Evolutionary conservation across 2,888 invertebrate genomes (phyloP).

Genomic region (Carabus problematicus): DNA sequence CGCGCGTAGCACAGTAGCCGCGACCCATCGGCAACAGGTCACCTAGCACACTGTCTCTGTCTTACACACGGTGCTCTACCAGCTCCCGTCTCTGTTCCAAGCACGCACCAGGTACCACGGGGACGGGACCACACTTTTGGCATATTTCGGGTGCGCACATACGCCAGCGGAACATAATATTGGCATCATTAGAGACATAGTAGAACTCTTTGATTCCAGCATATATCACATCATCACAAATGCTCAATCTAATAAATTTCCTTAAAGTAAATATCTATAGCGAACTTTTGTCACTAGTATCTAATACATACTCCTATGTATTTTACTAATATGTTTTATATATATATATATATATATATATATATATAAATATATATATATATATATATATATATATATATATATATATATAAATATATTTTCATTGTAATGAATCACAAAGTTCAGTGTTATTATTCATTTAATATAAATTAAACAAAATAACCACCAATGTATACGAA

Average conservation of each 20-base stretch:
- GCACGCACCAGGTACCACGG: constrained; percentile 9
- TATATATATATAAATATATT: constrained; percentile 4
- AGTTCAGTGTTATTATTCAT: too few relatives aligned
- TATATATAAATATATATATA: constrained; percentile 5
- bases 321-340: not conserved
- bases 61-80: not conserved
- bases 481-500: too few relatives aligned
- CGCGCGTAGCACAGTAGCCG: constrained; percentile 62
- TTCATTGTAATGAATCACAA: not conserved
- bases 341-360: constrained; percentile 1
- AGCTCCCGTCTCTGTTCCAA: constrained; percentile 8
- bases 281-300: too few relatives aligned
- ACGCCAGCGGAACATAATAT: constrained; percentile 40
- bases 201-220: too few relatives aligned
- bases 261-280: too few relatives aligned
- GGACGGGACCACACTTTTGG: constrained; percentile 37
- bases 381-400: constrained; percentile 7
- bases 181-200: constrained; percentile 20
- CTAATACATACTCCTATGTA: too few relatives aligned
- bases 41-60: constrained; percentile 40
- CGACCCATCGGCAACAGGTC: constrained; percentile 70
- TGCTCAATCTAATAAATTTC: too few relatives aligned
- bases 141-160: constrained; percentile 37
- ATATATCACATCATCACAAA: too few relatives aligned
- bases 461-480: too few relatives aligned